These are phyloP conservation scores for Diplolepis rosae DNA, from an alignment of 2,888 invertebrate species.

Conservation along the genomic window DNA sequence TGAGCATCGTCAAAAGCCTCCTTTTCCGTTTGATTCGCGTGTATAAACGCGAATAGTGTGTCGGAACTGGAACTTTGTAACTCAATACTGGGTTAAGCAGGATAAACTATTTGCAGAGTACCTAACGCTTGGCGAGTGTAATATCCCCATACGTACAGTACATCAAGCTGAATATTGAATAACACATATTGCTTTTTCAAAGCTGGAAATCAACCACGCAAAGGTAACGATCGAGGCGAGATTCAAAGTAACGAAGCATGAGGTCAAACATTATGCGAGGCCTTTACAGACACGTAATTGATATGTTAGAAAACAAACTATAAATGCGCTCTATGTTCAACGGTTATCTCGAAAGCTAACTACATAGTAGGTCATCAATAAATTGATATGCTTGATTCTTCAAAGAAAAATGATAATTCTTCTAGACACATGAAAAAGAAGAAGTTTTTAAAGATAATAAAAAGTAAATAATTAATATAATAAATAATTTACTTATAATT, in stretches of 20 bases:
- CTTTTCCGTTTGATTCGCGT: slow-evolving; percentile 27
- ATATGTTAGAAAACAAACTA: neutral
- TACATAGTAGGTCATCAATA: neutral
- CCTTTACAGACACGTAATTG: neutral
- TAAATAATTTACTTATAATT: too few species aligned
- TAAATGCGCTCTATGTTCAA: neutral
- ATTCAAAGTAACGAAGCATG: neutral
- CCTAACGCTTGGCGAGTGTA: slow-evolving; percentile 6
- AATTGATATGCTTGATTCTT: neutral
- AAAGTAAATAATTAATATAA: too few species aligned
- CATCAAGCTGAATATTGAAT: slow-evolving; percentile 4
- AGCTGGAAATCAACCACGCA: neutral
- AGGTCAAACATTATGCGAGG: neutral
- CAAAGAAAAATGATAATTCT: too few species aligned
- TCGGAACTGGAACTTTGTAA: slow-evolving; percentile 7
- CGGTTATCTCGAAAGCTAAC: neutral
- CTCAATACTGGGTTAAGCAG: slow-evolving; percentile 26
- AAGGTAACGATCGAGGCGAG: neutral
- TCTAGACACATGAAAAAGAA: too few species aligned
- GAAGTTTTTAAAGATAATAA: too few species aligned
- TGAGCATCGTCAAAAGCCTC: slow-evolving; percentile 14
- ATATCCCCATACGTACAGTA: slow-evolving; percentile 4
- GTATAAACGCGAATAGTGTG: neutral
- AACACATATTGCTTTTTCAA: slow-evolving; percentile 9
- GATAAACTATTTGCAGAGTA: slow-evolving; percentile 29